Evolutionary conservation across 2,888 invertebrate genomes (phyloP), one percentile per base, ranked within the genome.

Genomic region (Drosophila mercatorum): DNA sequence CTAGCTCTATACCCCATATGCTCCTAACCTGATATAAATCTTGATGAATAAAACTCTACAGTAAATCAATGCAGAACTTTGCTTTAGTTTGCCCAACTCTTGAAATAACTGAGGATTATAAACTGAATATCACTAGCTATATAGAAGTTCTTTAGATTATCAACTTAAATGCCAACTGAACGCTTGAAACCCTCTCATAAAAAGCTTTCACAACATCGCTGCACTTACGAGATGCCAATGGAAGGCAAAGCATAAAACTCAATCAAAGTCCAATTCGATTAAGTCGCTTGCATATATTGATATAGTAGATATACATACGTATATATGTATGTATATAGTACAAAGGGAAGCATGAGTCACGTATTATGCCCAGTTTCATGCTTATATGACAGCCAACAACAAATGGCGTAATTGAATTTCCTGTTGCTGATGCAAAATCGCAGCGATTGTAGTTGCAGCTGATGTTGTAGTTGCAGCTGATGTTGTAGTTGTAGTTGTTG

Each of bases 391-490:
- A 67, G 51, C 26, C 63, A 73, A 26, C 78, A 75, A 43, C 71
- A 80, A 78, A 78, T 80, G 78, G 76, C 80, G 78, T 78, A 78
- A 78, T 78, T 80, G 80, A 80, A 78, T 80, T 78, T 76, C 80
- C 76, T 34, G 51, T 3, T 44, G 59, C 53, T 55, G 68, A 57
- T 60, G 75, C 73, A 72, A 73, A 64, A 49, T 78, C 47, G 47
- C 59, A 57, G 58, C 64, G 41, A 46, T 51, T 61, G 74, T n/a
- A 55, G 75, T 44, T 49, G 64, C 17, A 44, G 59, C 22, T 12
- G 71, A 6, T 7, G 64, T 8, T 40, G 46, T 2, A 43, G 49
- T 1, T 28, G 49, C 11, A 34, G 58, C 11, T 26, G 51, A n/a
- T 22, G 68, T 58, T 41, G n/a, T n/a, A n/a, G n/a, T 17, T 17